A percentile compares a stretch with the other conserved stretches of the same genome.
Conservation (phyloP, 2,797 vertebrate species). For the Anisognathus igniventris region DNA sequence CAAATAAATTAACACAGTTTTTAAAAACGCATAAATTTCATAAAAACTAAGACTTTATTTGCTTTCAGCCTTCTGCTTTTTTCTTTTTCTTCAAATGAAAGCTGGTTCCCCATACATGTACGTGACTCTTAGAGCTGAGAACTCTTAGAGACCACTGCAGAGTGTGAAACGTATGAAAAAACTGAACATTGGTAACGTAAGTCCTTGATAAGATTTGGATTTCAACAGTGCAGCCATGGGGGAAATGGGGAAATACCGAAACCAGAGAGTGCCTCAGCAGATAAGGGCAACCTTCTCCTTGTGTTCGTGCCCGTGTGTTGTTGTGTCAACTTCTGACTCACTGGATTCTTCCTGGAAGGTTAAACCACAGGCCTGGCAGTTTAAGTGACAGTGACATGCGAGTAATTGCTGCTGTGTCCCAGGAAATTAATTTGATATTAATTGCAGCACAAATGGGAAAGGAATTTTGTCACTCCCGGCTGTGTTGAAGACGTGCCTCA, state of each 20-base stretch:
- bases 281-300: background rate
- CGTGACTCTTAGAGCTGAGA: background rate
- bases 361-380: conserved; percentile 3
- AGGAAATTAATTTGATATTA: background rate
- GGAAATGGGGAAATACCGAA: conserved; percentile 33
- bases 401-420: background rate
- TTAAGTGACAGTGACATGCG: background rate
- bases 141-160: background rate
- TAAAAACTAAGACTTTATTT: background rate
- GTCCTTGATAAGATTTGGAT: background rate
- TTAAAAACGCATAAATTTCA: background rate
- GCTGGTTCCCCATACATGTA: background rate
- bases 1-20: background rate
- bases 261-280: background rate
- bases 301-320: background rate
- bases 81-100: background rate
- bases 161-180: background rate
- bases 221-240: background rate
- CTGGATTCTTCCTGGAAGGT: conserved; percentile 12
- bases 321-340: conserved; percentile 17
- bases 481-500: background rate
- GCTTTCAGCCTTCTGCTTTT: background rate
- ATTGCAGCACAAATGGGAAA: background rate
- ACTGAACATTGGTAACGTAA: background rate
- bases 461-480: background rate